These are phyloP conservation scores for Geodia barretti DNA, from an alignment of 37 sponge, comb jelly and placozoan species.

Conservation along the genomic window DNA sequence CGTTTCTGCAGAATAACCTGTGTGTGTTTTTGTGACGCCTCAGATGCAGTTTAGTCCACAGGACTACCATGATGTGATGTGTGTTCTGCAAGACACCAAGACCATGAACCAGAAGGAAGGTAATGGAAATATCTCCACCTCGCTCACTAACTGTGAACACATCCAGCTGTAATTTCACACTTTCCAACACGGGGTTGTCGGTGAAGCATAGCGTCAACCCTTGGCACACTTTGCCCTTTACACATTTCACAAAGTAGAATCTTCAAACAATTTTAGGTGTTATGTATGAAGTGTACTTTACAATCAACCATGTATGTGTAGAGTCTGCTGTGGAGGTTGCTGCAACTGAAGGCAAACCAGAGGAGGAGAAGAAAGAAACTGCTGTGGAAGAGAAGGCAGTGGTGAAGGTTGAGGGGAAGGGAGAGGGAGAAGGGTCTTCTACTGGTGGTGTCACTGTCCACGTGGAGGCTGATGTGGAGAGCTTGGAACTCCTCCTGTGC, in stretches of 20 bases:
- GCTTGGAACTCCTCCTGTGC: slow-evolving; percentile 19
- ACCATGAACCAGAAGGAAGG: not conserved
- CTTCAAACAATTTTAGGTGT: too few relatives aligned
- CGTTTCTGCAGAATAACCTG: not conserved
- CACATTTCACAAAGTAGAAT: too few relatives aligned
- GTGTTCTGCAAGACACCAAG: slow-evolving; percentile 1
- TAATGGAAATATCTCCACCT: too few relatives aligned
- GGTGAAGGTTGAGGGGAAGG: not conserved
- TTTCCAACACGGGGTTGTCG: too few relatives aligned
- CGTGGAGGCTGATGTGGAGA: slow-evolving; percentile 14
- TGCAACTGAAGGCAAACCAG: not conserved
- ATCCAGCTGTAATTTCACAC: too few relatives aligned
- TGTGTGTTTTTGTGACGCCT: not conserved
- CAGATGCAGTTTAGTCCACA: slow-evolving; percentile 52
- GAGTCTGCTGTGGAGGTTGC: not conserved
- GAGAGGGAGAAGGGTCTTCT: not conserved
- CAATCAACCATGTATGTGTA: too few relatives aligned
- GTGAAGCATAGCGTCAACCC: too few relatives aligned
- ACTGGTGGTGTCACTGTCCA: not conserved
- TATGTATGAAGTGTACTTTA: too few relatives aligned
- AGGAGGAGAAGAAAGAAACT: not conserved
- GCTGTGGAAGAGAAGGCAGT: not conserved
- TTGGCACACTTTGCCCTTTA: too few relatives aligned
- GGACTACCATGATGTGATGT: slow-evolving; percentile 39
- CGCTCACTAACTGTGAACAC: too few relatives aligned